phyloP scores from a whole-genome alignment of 1,140 invertebrate species.

The Daktulosphaira vitifoliae region DNA sequence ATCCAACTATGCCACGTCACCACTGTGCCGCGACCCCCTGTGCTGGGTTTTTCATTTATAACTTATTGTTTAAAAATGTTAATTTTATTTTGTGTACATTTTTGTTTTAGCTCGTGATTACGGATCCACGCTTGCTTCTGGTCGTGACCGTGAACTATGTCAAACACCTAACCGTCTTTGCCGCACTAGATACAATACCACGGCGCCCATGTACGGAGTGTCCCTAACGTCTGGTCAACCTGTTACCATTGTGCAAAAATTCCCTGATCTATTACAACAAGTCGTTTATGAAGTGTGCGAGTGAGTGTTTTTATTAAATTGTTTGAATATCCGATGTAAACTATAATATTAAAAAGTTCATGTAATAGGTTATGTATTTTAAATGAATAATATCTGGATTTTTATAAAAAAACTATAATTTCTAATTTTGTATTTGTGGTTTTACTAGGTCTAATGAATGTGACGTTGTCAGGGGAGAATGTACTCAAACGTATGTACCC shows the following conservation, averaged over 20 bases:
- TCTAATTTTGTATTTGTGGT: too few species aligned
- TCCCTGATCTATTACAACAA: constrained; percentile 85
- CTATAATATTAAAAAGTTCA: background rate
- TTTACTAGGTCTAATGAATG: constrained; percentile 70
- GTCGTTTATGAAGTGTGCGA: constrained; percentile 84
- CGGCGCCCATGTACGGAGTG: constrained; percentile 85
- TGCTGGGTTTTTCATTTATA: too few species aligned
- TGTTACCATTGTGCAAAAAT: constrained; percentile 88
- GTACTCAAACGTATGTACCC: constrained; percentile 84
- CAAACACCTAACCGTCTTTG: constrained; percentile 62
- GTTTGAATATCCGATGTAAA: background rate
- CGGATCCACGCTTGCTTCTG: constrained; percentile 42
- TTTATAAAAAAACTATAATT: background rate
- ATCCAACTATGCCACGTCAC: too few species aligned
- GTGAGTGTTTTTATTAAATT: constrained; percentile 44
- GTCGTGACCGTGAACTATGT: constrained; percentile 40
- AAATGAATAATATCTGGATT: background rate
- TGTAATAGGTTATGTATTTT: background rate
- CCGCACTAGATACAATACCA: constrained; percentile 81
- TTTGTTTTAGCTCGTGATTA: constrained; percentile 39
- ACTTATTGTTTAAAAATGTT: too few species aligned
- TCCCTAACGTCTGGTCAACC: constrained; percentile 83
- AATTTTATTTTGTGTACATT: too few species aligned
- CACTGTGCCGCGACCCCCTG: too few species aligned
- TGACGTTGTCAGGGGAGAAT: constrained; percentile 76